Conservation (phyloP, 1,140 invertebrate species). For the Frieseomelitta varia region DNA sequence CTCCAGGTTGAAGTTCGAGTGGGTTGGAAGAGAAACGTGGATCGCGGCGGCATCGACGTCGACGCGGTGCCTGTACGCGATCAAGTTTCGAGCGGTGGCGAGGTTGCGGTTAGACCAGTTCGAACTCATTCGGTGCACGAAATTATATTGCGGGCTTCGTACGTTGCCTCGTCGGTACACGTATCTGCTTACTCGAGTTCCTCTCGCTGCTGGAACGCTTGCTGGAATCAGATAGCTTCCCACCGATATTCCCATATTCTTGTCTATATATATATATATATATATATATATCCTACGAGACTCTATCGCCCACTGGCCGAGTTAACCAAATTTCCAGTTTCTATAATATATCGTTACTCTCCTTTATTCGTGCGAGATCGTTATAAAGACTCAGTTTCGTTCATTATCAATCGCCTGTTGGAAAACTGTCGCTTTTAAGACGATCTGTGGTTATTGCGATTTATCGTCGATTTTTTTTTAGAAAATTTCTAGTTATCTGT, state of each 20-base stretch:
- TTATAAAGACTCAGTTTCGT: too few species aligned
- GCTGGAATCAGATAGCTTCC: slow-evolving; percentile 10
- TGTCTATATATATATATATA: too few species aligned
- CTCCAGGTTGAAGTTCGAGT: not conserved
- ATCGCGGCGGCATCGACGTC: not conserved
- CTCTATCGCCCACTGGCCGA: not conserved
- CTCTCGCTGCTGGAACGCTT: not conserved
- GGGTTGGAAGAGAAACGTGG: slow-evolving; percentile 1
- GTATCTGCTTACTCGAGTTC: slow-evolving; percentile 17
- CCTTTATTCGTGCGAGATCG: not conserved
- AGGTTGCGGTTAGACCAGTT: slow-evolving; percentile 23
- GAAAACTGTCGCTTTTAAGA: too few species aligned
- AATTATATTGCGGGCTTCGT: slow-evolving; percentile 24
- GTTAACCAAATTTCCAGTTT: slow-evolving; percentile 24
- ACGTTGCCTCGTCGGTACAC: not conserved
- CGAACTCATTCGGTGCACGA: slow-evolving; percentile 20
- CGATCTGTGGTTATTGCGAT: too few species aligned
- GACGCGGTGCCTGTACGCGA: not conserved
- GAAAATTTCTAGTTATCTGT: too few species aligned
- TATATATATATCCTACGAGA: too few species aligned
- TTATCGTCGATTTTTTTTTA: too few species aligned
- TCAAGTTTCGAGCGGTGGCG: slow-evolving; percentile 24
- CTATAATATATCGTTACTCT: slow-evolving; percentile 2
- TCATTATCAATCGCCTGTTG: too few species aligned
- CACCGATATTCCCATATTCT: slow-evolving; percentile 12